Conservation (phyloP, 2,888 invertebrate species). For the Salpingus planirostris region DNA sequence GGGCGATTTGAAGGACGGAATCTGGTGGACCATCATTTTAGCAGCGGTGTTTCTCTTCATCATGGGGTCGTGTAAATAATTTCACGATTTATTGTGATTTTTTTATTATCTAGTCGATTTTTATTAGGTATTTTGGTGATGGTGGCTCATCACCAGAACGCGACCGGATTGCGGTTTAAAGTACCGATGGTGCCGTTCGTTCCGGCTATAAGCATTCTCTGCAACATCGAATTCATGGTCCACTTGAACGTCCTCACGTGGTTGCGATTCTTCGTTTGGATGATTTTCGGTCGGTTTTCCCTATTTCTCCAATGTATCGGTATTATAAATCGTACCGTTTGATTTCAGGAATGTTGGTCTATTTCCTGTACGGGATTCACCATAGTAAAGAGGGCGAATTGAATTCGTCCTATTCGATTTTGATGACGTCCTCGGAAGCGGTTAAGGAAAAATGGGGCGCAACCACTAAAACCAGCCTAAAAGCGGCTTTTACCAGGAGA, state of each 20-base stretch:
- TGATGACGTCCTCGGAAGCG: slow-evolving; percentile 57
- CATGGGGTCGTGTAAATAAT: slow-evolving; percentile 54
- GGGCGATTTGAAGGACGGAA: slow-evolving; percentile 43
- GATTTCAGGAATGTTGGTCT: slow-evolving; percentile 63
- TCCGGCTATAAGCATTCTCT: slow-evolving; percentile 70
- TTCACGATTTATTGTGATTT: no score
- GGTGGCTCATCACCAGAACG: slow-evolving; percentile 61
- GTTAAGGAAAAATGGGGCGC: slow-evolving; percentile 55
- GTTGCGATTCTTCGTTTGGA: slow-evolving; percentile 81
- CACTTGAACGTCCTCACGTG: slow-evolving; percentile 73
- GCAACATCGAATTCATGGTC: slow-evolving; percentile 76
- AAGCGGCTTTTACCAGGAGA: slow-evolving; percentile 32
- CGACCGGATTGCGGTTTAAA: slow-evolving; percentile 60
- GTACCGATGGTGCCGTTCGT: slow-evolving; percentile 75
- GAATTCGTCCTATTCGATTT: slow-evolving; percentile 53
- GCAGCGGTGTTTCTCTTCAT: slow-evolving; percentile 54
- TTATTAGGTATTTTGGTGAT: slow-evolving; percentile 60
- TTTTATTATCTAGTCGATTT: not conserved
- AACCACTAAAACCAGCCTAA: slow-evolving; percentile 39
- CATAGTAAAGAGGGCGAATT: slow-evolving; percentile 70
- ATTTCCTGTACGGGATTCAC: slow-evolving; percentile 78
- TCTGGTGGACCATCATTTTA: slow-evolving; percentile 62
- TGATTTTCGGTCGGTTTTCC: slow-evolving; percentile 60
- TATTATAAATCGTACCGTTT: no score
- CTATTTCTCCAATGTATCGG: no score